phyloP scores from a whole-genome alignment of 2,113 vertebrate species.

The Channa argus region DNA sequence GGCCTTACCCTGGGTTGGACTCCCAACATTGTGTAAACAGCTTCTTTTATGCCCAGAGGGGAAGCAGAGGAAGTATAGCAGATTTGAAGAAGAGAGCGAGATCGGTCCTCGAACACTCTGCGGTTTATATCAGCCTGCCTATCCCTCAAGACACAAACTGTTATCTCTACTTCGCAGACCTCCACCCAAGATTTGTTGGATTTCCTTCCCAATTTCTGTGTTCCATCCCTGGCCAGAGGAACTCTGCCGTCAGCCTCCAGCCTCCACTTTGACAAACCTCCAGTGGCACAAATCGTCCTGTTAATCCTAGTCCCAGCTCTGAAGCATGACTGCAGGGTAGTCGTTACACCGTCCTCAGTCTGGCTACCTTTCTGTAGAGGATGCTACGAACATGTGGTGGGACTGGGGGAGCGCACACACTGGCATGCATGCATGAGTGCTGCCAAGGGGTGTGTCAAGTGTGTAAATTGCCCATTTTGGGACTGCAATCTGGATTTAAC shows the following conservation, averaged over 20 bases:
- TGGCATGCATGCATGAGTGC: conserved; percentile 22
- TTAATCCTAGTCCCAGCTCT: conserved; percentile 47
- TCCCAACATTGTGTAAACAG: conserved; percentile 52
- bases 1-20: conserved; percentile 65
- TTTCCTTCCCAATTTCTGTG: conserved; percentile 43
- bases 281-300: conserved; percentile 39
- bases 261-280: conserved; percentile 47
- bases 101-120: conserved; percentile 33
- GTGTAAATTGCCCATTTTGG: conserved; percentile 59
- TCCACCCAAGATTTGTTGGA: conserved; percentile 63
- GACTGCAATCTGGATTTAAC: conserved; percentile 46
- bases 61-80: conserved; percentile 45
- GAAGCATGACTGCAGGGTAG: conserved; percentile 64
- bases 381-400: conserved; percentile 71
- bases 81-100: conserved; percentile 42
- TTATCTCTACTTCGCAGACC: conserved; percentile 70
- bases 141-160: conserved; percentile 44
- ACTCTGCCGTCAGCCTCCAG: conserved; percentile 38
- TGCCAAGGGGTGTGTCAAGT: conserved; percentile 61
- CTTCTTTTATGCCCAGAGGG: conserved; percentile 56
- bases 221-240: conserved; percentile 36
- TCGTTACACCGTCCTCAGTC: conserved; percentile 19
- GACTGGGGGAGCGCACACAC: conserved; percentile 54
- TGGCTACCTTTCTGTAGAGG: conserved; percentile 56
- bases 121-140: conserved; percentile 25